Conservation (phyloP, 1,140 invertebrate genomes). For the Drosophila ironensis region DNA sequence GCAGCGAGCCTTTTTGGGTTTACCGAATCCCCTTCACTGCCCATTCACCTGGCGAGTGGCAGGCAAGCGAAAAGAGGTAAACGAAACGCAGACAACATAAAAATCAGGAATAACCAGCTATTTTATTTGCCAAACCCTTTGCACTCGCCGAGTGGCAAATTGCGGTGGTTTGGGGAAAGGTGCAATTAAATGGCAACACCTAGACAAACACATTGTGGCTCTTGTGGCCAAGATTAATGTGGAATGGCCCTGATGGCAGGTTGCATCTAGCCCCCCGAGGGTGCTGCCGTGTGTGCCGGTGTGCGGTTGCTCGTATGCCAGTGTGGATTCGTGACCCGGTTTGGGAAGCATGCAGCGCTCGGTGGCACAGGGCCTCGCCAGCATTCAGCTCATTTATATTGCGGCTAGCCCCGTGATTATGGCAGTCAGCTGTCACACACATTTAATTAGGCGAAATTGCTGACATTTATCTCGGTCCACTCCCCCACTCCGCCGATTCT, state of each 20-base stretch:
- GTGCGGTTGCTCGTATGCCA: too few relatives aligned
- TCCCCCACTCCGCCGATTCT: neutral
- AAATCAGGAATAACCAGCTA: conserved; percentile 58
- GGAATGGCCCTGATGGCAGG: conserved; percentile 8
- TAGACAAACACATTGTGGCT: conserved; percentile 65
- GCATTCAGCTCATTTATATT: conserved; percentile 57
- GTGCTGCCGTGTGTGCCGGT: conserved; percentile 15
- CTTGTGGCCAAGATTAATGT: conserved; percentile 60
- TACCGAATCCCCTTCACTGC: conserved; percentile 63
- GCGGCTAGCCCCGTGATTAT: conserved; percentile 54
- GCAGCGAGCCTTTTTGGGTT: conserved; percentile 55
- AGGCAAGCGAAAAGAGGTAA: conserved; percentile 10
- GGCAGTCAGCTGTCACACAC: conserved; percentile 44
- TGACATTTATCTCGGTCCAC: conserved; percentile 13
- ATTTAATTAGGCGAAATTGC: conserved; percentile 70
- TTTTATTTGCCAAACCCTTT: conserved; percentile 33
- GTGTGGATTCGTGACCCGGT: conserved; percentile 51
- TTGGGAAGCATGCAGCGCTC: conserved; percentile 31
- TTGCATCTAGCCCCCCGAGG: conserved; percentile 26
- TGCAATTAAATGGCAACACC: conserved; percentile 66
- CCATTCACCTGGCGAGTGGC: conserved; percentile 33
- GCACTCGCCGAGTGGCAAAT: neutral
- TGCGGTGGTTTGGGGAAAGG: neutral
- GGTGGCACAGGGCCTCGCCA: neutral
- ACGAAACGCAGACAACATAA: conserved; percentile 56